Evolutionary conservation across 2,113 vertebrate species (phyloP).

Genomic region (Zosterops japonicus): DNA sequence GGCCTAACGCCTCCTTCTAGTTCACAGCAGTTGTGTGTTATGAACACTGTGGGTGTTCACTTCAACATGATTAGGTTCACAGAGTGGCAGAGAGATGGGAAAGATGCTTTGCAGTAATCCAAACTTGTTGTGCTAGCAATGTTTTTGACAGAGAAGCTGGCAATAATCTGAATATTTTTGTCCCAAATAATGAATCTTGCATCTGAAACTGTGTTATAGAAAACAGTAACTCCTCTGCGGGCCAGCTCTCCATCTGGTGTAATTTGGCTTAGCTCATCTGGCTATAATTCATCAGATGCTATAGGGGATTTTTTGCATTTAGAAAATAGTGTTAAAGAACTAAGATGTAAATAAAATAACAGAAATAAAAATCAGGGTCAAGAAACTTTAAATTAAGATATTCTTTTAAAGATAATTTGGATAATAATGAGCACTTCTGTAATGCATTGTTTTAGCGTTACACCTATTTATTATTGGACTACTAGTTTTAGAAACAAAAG

Average conservation of each 20-base stretch:
- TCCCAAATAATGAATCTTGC: conserved; percentile 52
- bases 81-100: neutral
- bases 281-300: conserved; percentile 23
- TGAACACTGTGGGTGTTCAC: conserved; percentile 51
- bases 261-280: conserved; percentile 47
- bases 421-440: neutral
- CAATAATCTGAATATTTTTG: conserved; percentile 52
- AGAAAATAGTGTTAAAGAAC: neutral
- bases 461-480: neutral
- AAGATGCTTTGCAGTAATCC: conserved; percentile 20
- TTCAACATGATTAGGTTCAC: conserved; percentile 30
- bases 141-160: conserved; percentile 48
- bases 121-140: conserved; percentile 6
- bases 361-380: neutral
- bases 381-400: neutral
- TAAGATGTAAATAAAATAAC: neutral
- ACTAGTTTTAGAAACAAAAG: neutral
- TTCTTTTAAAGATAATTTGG: neutral
- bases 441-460: neutral
- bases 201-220: conserved; percentile 44
- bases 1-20: neutral
- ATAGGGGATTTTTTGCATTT: neutral
- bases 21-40: conserved; percentile 21
- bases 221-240: conserved; percentile 46
- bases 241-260: conserved; percentile 52